Percentiles rank a stretch among this genome's conserved stretches.
Conservation (phyloP, 2,888 invertebrate genomes). For the Ornithoptera priamus region DNA sequence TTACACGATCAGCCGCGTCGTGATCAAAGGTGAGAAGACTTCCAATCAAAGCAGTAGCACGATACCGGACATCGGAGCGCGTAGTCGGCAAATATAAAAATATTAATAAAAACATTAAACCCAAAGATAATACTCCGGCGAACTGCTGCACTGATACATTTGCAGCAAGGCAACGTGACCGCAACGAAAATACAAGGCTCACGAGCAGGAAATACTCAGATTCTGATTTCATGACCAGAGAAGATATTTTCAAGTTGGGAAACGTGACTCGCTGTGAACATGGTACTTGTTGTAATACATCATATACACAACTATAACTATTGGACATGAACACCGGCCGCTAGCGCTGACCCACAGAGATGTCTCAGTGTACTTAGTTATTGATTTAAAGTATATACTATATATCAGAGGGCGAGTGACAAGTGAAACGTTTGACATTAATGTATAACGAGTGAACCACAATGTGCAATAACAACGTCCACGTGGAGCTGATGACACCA, state of each 20-base stretch:
- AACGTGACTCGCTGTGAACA: slow-evolving; percentile 8
- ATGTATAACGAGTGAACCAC: no score
- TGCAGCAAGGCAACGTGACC: background rate
- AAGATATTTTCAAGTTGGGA: slow-evolving; percentile 8
- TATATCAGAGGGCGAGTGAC: no score
- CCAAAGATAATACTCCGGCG: background rate
- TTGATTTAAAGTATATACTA: no score
- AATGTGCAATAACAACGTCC: no score
- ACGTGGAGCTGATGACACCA: no score
- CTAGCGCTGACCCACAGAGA: no score
- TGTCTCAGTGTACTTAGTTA: no score
- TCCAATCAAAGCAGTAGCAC: background rate
- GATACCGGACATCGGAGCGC: background rate
- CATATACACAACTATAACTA: no score
- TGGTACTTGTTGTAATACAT: no score
- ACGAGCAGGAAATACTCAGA: slow-evolving; percentile 16
- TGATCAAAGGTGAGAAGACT: background rate
- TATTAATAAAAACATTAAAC: background rate
- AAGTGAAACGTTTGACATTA: no score
- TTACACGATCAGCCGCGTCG: background rate
- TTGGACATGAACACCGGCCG: no score
- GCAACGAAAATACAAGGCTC: background rate
- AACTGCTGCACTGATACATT: background rate
- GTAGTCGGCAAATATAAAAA: background rate
- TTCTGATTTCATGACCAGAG: slow-evolving; percentile 6